Percentiles rank a stretch among this genome's conserved stretches.
phyloP scores from a whole-genome alignment of 35 echinoderm and acorn worm species.

The Amphiura filiformis region DNA sequence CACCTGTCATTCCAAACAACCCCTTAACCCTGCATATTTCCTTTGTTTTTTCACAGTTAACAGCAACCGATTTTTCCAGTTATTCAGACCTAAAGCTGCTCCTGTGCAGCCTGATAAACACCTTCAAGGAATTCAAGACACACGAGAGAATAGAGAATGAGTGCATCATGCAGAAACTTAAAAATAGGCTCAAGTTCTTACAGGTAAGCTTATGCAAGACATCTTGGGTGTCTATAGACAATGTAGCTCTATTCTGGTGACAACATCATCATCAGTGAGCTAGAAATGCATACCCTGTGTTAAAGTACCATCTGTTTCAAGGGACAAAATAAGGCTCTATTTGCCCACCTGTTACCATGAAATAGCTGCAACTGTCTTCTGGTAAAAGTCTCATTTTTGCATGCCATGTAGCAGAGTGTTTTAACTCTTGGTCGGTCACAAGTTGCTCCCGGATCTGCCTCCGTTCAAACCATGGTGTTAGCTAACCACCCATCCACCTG shows the following conservation, averaged over 20 bases:
- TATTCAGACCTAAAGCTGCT: constrained; percentile 63
- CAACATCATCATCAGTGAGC: not conserved
- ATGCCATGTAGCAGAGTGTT: too few relatives aligned
- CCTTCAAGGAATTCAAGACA: constrained; percentile 93
- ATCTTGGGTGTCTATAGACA: not conserved
- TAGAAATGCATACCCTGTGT: too few relatives aligned
- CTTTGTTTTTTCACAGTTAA: constrained; percentile 53
- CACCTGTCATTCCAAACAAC: too few relatives aligned
- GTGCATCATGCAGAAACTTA: constrained; percentile 96
- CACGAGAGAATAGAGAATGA: constrained; percentile 99
- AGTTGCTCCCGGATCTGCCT: too few relatives aligned
- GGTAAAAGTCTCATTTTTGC: too few relatives aligned
- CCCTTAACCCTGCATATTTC: not conserved
- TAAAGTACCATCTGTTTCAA: not conserved
- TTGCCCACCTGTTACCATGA: too few relatives aligned
- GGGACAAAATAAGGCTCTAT: too few relatives aligned
- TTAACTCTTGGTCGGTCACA: too few relatives aligned
- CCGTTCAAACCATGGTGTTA: too few relatives aligned
- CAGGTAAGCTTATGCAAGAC: constrained; percentile 70
- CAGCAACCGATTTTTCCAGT: constrained; percentile 70
- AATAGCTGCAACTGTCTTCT: too few relatives aligned
- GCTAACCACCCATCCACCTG: too few relatives aligned
- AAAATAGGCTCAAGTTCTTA: constrained; percentile 77
- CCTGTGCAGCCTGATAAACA: constrained; percentile 57
- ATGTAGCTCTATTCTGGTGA: not conserved